Percentiles rank a stretch among this genome's conserved stretches.
Conservation (phyloP, 2,797 vertebrate species). For the Heteromormyrus szaboi region DNA sequence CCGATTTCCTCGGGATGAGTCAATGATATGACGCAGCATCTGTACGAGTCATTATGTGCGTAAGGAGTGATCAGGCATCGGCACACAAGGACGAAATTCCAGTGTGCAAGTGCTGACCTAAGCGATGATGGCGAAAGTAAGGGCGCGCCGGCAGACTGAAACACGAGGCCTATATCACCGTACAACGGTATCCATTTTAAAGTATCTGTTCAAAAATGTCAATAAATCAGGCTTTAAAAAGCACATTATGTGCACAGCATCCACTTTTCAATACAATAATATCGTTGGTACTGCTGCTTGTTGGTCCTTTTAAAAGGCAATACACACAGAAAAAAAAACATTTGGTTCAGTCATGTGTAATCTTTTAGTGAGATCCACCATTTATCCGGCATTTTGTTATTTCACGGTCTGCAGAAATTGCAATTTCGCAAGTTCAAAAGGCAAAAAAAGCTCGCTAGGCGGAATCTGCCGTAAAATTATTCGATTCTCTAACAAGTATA, state of each 20-base stretch:
- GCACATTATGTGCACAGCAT: not conserved
- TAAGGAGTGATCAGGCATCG: not conserved
- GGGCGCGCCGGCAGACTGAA: not conserved
- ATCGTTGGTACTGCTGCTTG: not conserved
- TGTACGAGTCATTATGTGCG: not conserved
- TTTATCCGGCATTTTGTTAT: conserved; percentile 12
- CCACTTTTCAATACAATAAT: not conserved
- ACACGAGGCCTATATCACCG: not conserved
- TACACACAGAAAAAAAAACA: not conserved
- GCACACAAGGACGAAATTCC: not conserved
- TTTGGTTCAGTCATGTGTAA: not conserved
- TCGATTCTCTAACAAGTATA: not conserved
- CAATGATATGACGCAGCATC: not conserved
- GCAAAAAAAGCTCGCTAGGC: not conserved
- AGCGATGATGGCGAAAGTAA: not conserved
- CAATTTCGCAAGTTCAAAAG: not conserved
- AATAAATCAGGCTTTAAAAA: not conserved
- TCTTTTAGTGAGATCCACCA: not conserved
- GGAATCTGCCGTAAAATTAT: not conserved
- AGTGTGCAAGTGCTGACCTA: not conserved
- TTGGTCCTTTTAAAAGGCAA: not conserved
- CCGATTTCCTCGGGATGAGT: not conserved
- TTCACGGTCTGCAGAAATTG: conserved; percentile 17
- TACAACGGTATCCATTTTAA: not conserved
- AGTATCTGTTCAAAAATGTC: not conserved